A percentile compares a stretch with the other conserved stretches of the same genome.
phyloP scores from a whole-genome alignment of 2,888 invertebrate genomes.

The Crematogaster levior region DNA sequence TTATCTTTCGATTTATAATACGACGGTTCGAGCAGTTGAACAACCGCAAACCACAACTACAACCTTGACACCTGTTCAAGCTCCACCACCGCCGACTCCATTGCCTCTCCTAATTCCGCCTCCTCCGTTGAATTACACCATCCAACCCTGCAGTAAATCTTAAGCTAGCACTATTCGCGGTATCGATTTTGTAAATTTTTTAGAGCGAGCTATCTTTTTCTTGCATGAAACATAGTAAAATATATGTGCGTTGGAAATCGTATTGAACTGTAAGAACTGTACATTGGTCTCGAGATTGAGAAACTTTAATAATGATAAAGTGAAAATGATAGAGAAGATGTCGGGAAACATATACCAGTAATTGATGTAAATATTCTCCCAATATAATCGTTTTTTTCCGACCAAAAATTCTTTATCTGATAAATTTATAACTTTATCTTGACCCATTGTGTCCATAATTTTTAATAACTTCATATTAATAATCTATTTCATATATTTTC shows the following conservation, averaged over 20 bases:
- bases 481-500: conserved; percentile 67
- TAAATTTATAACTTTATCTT: no score
- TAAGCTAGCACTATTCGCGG: conserved; percentile 60
- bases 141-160: conserved; percentile 84
- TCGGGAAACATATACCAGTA: conserved; percentile 2
- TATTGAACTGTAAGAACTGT: neutral
- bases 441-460: conserved; percentile 64
- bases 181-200: conserved; percentile 26
- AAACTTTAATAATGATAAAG: neutral
- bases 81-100: conserved; percentile 83
- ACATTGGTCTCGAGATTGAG: neutral
- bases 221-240: neutral
- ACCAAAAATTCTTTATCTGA: conserved; percentile 33
- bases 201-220: neutral
- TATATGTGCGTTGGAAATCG: neutral
- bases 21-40: conserved; percentile 59
- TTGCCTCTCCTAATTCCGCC: conserved; percentile 83
- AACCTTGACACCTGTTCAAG: conserved; percentile 65
- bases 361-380: conserved; percentile 65
- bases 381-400: conserved; percentile 27
- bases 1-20: conserved; percentile 81
- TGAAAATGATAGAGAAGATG: neutral
- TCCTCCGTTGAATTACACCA: conserved; percentile 83
- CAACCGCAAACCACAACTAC: conserved; percentile 53
- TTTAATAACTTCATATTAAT: conserved; percentile 54